phyloP scores from a whole-genome alignment of 2,113 vertebrate genomes.

The Corythornis cristatus region DNA sequence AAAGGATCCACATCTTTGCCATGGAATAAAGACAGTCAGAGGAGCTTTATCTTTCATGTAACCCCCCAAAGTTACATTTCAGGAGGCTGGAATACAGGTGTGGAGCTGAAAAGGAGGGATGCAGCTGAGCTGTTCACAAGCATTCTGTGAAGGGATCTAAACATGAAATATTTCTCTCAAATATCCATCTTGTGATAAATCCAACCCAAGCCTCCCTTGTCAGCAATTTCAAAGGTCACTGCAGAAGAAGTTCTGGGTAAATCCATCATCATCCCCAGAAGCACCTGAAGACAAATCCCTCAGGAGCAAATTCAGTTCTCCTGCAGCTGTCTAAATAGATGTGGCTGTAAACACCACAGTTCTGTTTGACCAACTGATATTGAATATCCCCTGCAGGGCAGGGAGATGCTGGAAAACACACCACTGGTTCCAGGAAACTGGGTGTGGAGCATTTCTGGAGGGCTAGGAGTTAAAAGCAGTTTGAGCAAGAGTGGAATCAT shows the following conservation, averaged over 20 bases:
- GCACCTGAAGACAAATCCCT: conserved; percentile 67
- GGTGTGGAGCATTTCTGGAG: background rate
- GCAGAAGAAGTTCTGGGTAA: conserved; percentile 59
- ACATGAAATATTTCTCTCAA: conserved; percentile 70
- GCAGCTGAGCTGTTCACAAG: background rate
- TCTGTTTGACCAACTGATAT: background rate
- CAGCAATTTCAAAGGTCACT: conserved; percentile 81
- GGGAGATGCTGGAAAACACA: background rate
- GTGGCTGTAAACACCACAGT: conserved; percentile 19
- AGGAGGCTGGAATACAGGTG: background rate
- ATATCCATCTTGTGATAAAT: conserved; percentile 13
- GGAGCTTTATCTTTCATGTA: background rate
- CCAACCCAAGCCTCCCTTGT: conserved; percentile 57
- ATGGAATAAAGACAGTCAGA: background rate
- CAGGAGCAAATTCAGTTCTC: conserved; percentile 58
- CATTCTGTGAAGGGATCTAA: conserved; percentile 57
- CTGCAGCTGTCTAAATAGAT: conserved; percentile 41
- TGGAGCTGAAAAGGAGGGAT: background rate
- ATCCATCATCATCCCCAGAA: conserved; percentile 68
- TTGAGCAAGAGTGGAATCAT: background rate
- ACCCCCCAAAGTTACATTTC: background rate
- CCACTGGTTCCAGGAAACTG: background rate
- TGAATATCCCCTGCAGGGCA: background rate
- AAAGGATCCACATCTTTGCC: conserved; percentile 37
- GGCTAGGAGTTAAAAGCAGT: background rate